Evolutionary conservation across 2,797 vertebrate species (phyloP), one percentile per base, ranked within the genome.

Genomic region (Amphiprion clarkii): DNA sequence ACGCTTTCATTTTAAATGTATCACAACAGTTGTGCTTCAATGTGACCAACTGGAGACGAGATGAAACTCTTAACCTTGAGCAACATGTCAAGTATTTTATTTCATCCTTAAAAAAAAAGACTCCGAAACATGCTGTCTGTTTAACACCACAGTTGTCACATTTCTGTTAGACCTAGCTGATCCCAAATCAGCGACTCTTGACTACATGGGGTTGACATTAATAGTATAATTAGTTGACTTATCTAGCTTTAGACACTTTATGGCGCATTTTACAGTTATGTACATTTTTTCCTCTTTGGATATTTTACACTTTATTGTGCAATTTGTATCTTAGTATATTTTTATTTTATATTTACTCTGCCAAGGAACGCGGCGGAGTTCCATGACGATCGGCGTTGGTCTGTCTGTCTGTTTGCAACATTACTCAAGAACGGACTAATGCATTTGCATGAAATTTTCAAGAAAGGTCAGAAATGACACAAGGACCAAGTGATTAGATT

Each of bases 141-240:
- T 19, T 69, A 79, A 72, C 42, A 60, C 74, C 67, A 56, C 81
- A 74, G 72, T 78, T 82, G 84, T 76, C 76, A 76, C 33, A 51
- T 76, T 85, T 76, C 54, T 55, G 58, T 64, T 44, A 80, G 12
- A 44, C 74, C 58, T 31, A 53, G 6, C 46, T 58, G 48, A 31
- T 60, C 49, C 19, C 36, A 14, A 25, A 46, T 27, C 53, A n/a
- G 44, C 39, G 17, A 6, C 11, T 33, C 49, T 33, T 16, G 0
- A 40, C 51, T 33, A 39, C 23, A 13, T 40, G 25, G 17, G 62
- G 27, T 51, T 58, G 19, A 67, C 56, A 48, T 48, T 14, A 36
- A 55, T 51, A n/a, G 17, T 16, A 8, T 11, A 10, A 49, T n/a
- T 49, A 49, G 3, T 4, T 21, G n/a, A 17, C 48, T 21, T 21